Percentiles rank a stretch among this genome's conserved stretches.
These are phyloP conservation scores for Cataglyphis cursor DNA, from an alignment of 2,888 invertebrate genomes.

Conservation along the genomic window DNA sequence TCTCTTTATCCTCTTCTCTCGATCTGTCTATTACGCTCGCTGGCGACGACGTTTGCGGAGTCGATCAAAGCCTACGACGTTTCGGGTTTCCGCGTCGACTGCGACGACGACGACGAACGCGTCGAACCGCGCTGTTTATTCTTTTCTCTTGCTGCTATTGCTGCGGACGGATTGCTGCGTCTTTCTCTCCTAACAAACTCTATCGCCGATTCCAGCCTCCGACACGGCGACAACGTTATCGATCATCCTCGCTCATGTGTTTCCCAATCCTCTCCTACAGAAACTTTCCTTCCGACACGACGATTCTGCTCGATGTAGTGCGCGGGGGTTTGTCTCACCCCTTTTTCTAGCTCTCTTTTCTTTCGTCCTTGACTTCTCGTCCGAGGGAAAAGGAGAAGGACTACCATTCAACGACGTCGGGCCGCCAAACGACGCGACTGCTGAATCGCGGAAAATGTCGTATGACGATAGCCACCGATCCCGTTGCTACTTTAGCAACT, in stretches of 20 bases:
- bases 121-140: slow-evolving; percentile 5
- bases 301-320: slow-evolving; percentile 13
- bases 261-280: not conserved
- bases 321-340: slow-evolving; percentile 6
- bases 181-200: slow-evolving; percentile 38
- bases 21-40: slow-evolving; percentile 7
- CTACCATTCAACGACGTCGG: slow-evolving; percentile 33
- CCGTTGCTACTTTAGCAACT: slow-evolving; percentile 10
- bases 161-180: slow-evolving; percentile 68
- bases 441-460: slow-evolving; percentile 19
- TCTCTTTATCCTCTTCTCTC: slow-evolving; percentile 16
- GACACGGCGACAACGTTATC: slow-evolving; percentile 28
- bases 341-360: slow-evolving; percentile 9
- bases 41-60: not conserved
- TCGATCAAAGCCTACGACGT: slow-evolving; percentile 11
- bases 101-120: slow-evolving; percentile 1
- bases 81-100: slow-evolving; percentile 12
- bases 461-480: slow-evolving; percentile 19
- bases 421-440: slow-evolving; percentile 15
- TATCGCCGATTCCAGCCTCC: slow-evolving; percentile 25
- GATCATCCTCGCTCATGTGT: slow-evolving; percentile 48
- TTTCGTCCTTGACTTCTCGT: slow-evolving; percentile 39
- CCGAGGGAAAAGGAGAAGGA: slow-evolving; percentile 1
- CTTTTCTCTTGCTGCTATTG: not conserved
- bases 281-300: slow-evolving; percentile 33